Conservation (phyloP, 2,888 invertebrate genomes). For the Colostygia pectinataria region DNA sequence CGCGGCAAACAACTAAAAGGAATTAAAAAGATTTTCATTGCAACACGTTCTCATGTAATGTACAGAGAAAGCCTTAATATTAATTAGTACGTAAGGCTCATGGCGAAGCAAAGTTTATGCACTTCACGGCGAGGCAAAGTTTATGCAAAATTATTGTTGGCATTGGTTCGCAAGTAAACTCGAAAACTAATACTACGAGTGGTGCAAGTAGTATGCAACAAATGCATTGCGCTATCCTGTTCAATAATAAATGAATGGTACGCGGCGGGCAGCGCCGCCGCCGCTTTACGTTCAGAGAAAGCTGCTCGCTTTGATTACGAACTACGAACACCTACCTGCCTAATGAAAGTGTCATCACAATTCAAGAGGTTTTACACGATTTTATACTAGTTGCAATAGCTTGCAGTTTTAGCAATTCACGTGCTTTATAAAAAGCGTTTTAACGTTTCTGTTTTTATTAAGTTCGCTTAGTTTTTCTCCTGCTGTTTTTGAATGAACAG, state of each 20-base stretch:
- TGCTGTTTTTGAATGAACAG: not conserved
- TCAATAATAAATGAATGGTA: slow-evolving; percentile 68
- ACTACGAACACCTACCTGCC: slow-evolving; percentile 24
- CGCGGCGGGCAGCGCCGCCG: slow-evolving; percentile 37
- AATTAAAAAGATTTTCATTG: slow-evolving; percentile 13
- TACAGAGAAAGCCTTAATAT: slow-evolving; percentile 27
- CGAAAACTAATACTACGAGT: slow-evolving; percentile 11
- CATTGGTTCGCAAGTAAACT: slow-evolving; percentile 29
- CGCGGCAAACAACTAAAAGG: slow-evolving; percentile 31
- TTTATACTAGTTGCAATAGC: slow-evolving; percentile 19
- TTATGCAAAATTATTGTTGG: slow-evolving; percentile 40
- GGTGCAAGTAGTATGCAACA: slow-evolving; percentile 31
- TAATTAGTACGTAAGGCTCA: slow-evolving; percentile 27
- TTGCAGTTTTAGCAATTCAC: slow-evolving; percentile 10
- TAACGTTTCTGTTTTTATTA: slow-evolving; percentile 8
- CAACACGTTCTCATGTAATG: slow-evolving; percentile 28
- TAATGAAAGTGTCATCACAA: slow-evolving; percentile 26
- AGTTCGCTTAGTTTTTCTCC: not conserved
- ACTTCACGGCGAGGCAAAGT: slow-evolving; percentile 30
- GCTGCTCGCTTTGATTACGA: slow-evolving; percentile 54
- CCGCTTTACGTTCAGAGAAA: slow-evolving; percentile 7
- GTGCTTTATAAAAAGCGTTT: slow-evolving; percentile 6
- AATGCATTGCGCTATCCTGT: slow-evolving; percentile 53
- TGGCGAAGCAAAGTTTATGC: slow-evolving; percentile 32
- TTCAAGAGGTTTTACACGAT: slow-evolving; percentile 24